A percentile compares a stretch with the other conserved stretches of the same genome.
phyloP scores from a whole-genome alignment of 2,797 vertebrate species.

The Gastrophryne carolinensis region DNA sequence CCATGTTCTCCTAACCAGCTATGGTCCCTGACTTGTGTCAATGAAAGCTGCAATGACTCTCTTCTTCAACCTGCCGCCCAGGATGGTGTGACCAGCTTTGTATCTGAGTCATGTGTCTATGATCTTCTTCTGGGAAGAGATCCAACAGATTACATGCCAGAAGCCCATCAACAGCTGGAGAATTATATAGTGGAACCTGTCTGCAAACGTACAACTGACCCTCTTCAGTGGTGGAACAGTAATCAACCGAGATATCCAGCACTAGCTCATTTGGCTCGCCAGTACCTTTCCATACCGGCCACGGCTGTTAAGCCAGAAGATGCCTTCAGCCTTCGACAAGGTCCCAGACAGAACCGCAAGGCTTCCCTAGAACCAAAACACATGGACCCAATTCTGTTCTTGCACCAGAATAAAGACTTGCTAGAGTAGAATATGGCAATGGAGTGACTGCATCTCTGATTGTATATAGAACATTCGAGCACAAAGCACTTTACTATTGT shows the following conservation, averaged over 20 bases:
- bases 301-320: constrained; percentile 57
- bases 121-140: constrained; percentile 70
- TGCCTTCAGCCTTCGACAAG: constrained; percentile 58
- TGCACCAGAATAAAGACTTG: constrained; percentile 68
- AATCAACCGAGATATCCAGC: constrained; percentile 69
- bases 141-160: constrained; percentile 65
- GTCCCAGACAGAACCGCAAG: constrained; percentile 56
- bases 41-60: not conserved
- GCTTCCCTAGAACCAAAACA: constrained; percentile 60
- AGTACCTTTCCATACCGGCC: constrained; percentile 65
- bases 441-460: not conserved
- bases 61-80: not conserved
- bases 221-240: constrained; percentile 68
- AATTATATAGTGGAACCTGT: constrained; percentile 70
- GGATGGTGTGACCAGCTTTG: constrained; percentile 8
- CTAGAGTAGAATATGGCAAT: constrained; percentile 37
- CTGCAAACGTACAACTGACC: constrained; percentile 66
- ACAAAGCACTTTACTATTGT: no score
- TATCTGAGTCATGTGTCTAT: constrained; percentile 61
- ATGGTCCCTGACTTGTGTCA: not conserved
- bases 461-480: no score
- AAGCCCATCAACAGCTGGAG: constrained; percentile 70
- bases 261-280: constrained; percentile 62
- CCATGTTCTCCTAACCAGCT: fast-evolving
- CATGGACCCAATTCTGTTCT: constrained; percentile 66